A percentile compares a stretch with the other conserved stretches of the same genome.
Evolutionary conservation across 2,888 invertebrate genomes (phyloP).

Genomic region (Ormyrus pomaceus): DNA sequence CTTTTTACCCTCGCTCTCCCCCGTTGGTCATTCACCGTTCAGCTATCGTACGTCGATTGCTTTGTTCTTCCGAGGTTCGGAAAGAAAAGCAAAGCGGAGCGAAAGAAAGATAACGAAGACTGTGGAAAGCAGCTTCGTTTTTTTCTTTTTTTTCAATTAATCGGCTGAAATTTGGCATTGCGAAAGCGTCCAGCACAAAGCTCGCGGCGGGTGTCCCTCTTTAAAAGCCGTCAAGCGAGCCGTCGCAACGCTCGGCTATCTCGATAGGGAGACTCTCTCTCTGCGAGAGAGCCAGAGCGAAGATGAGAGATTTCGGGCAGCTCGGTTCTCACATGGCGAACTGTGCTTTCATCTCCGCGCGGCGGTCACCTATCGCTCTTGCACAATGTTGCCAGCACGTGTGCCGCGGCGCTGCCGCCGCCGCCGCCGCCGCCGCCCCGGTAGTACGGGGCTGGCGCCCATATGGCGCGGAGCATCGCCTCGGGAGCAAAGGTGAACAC

Average conservation of each 20-base stretch:
- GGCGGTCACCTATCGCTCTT: constrained; percentile 1
- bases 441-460: constrained; percentile 67
- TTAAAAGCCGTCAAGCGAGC: neutral
- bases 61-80: too few relatives aligned
- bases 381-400: constrained; percentile 1
- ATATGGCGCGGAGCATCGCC: constrained; percentile 71
- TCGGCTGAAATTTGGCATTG: too few relatives aligned
- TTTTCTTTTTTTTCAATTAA: too few relatives aligned
- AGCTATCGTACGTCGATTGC: too few relatives aligned
- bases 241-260: neutral
- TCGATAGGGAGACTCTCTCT: too few relatives aligned
- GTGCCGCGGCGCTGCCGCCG: neutral
- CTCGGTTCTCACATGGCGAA: constrained; percentile 59
- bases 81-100: too few relatives aligned
- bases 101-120: too few relatives aligned
- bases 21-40: too few relatives aligned
- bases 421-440: neutral
- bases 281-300: neutral
- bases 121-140: too few relatives aligned
- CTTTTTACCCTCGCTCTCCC: too few relatives aligned
- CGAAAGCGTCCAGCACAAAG: neutral
- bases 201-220: neutral
- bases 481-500: constrained; percentile 66
- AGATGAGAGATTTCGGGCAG: constrained; percentile 58
- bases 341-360: constrained; percentile 34